Evolutionary conservation across 2,888 invertebrate species (phyloP).

Genomic region (Calameuta filiformis): DNA sequence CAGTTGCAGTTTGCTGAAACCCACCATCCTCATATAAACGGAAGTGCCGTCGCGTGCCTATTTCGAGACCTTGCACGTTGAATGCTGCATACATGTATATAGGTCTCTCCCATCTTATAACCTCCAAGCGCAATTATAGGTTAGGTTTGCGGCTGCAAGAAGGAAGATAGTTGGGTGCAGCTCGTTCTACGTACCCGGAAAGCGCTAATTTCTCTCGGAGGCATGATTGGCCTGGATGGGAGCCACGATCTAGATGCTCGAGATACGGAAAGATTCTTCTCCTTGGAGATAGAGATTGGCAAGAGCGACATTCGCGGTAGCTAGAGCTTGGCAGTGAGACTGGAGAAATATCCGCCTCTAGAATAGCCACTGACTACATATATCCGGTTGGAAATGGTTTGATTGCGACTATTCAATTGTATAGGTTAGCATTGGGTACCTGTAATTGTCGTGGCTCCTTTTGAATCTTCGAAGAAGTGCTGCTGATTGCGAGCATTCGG

Average conservation of each 20-base stretch:
- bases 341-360: neutral
- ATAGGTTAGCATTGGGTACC: neutral
- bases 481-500: neutral
- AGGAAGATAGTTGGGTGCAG: neutral
- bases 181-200: constrained; percentile 18
- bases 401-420: neutral
- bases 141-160: neutral
- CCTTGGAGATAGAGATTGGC: neutral
- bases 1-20: neutral
- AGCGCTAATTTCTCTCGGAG: constrained; percentile 31
- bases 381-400: neutral
- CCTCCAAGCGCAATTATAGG: neutral
- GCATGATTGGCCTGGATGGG: constrained; percentile 36
- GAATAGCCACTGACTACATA: neutral
- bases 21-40: neutral
- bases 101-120: neutral
- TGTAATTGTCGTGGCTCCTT: neutral
- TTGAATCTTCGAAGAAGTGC: neutral
- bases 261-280: neutral
- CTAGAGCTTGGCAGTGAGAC: neutral
- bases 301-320: neutral
- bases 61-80: neutral
- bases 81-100: neutral
- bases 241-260: constrained; percentile 25
- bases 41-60: neutral